phyloP scores from a whole-genome alignment of 1,140 invertebrate genomes.

The Berghia stephanieae region DNA sequence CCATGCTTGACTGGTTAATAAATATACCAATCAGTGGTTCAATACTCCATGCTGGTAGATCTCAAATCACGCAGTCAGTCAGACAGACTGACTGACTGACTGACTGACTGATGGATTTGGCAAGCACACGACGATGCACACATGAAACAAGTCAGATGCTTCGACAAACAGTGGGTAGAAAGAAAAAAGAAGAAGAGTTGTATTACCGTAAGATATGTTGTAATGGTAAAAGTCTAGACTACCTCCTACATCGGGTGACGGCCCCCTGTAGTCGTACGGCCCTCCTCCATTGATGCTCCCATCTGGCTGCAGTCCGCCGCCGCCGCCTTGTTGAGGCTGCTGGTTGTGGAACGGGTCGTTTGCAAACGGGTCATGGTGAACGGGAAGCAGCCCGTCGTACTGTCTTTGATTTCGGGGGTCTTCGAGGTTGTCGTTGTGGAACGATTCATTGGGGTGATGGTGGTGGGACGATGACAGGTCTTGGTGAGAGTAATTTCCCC shows the following conservation, averaged over 20 bases:
- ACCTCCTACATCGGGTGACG: constrained; percentile 70
- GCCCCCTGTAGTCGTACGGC: constrained; percentile 72
- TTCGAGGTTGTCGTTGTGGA: constrained; percentile 11
- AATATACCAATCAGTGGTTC: too few species aligned
- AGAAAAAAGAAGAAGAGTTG: neutral
- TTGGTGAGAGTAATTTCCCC: constrained; percentile 1
- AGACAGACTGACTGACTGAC: constrained; percentile 9
- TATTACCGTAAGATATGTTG: constrained; percentile 33
- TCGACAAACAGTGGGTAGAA: neutral
- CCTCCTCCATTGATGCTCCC: too few species aligned
- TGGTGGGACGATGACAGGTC: constrained; percentile 13
- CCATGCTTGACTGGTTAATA: too few species aligned
- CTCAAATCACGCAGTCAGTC: too few species aligned
- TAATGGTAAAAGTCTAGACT: constrained; percentile 37
- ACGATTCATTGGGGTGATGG: constrained; percentile 22
- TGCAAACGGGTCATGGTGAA: constrained; percentile 57
- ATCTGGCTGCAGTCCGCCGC: constrained; percentile 32
- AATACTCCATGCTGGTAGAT: too few species aligned
- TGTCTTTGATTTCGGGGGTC: neutral
- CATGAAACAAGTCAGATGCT: neutral
- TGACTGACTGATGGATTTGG: neutral
- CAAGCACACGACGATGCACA: neutral
- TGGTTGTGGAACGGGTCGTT: constrained; percentile 57
- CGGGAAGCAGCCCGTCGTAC: constrained; percentile 57
- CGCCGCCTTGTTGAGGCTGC: constrained; percentile 32